Base-by-base conservation (phyloP, 1,140 invertebrate species). In the Trichogramma pretiosum region DNA sequence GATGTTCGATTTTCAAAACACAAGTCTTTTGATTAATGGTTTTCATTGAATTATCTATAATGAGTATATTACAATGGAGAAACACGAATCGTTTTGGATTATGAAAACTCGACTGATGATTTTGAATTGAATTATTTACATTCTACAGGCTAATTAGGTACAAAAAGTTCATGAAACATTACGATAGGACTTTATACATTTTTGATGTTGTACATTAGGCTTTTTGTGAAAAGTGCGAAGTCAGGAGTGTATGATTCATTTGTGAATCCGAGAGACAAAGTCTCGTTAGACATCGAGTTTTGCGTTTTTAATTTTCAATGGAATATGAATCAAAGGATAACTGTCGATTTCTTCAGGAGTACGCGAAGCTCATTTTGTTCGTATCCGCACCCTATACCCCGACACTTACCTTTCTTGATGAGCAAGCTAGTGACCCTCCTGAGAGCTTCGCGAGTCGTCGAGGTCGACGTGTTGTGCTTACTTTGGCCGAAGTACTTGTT, bases 371-470 rank as follows among this genome's bases (percentile, higher is more conserved):
- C n/a, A n/a, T n/a, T n/a, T n/a, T n/a, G n/a, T n/a, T n/a, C n/a
- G n/a, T n/a, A n/a, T n/a, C n/a, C n/a, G n/a, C n/a, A n/a, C n/a
- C n/a, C n/a, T 34, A n/a, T n/a, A 34, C 9, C 16, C 55, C 67
- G 62, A 57, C 66, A 62, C 74, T 76, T 72, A 85, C 83, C 83
- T 82, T 87, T 87, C 63, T 84, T 77, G 69, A 89, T 89, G 64
- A 89, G 77, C 69, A 89, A 80, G 75, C 85, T 88, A 62, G 85
- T 89, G 57, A 89, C 87, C 67, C 87, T 79, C 61, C 87, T 76
- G 48, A 89, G 74, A 34, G 87, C 85, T 68, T 88, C 87, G 58
- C 85, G 77, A 24, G 87, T 86, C 52, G 84, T 88, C 59, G 70
- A 72, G 56, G 67, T 62, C 56, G 69, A 69, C 4, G 33, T 34